Percentiles rank a stretch among this genome's conserved stretches.
Conservation (phyloP, 2,113 vertebrate genomes). For the Barbus barbus region DNA sequence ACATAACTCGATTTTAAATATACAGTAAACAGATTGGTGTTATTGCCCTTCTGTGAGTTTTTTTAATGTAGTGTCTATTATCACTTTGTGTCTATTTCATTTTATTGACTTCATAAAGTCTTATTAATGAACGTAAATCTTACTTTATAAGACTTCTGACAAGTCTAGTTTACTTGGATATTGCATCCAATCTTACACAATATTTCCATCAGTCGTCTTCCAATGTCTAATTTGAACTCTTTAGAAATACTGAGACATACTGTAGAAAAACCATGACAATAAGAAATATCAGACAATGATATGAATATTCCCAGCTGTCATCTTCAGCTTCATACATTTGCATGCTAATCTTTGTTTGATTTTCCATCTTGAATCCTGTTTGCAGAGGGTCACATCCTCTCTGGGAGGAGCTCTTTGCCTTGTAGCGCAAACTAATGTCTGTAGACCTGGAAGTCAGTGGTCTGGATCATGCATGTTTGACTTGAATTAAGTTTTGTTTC, state of each 20-base stretch:
- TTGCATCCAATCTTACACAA: neutral
- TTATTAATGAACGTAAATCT: neutral
- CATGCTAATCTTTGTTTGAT: constrained; percentile 56
- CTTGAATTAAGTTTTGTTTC: neutral
- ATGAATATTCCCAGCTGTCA: neutral
- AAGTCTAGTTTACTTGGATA: neutral
- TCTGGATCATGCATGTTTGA: neutral
- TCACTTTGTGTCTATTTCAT: neutral
- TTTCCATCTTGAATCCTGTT: constrained; percentile 60
- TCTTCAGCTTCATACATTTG: constrained; percentile 8
- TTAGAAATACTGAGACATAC: neutral
- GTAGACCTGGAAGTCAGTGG: neutral
- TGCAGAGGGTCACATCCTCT: constrained; percentile 57
- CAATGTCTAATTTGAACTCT: neutral
- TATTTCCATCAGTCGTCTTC: neutral
- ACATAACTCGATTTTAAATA: neutral
- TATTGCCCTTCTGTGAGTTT: neutral
- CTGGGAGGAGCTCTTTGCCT: constrained; percentile 42
- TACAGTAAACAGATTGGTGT: constrained; percentile 1
- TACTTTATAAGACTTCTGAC: neutral
- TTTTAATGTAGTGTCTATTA: neutral
- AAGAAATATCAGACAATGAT: neutral
- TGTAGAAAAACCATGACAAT: neutral
- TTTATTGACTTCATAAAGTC: neutral
- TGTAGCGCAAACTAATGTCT: constrained; percentile 16